Percentiles rank a stretch among this genome's conserved stretches.
phyloP scores from a whole-genome alignment of 2,113 vertebrate genomes.

The Ammospiza caudacuta region DNA sequence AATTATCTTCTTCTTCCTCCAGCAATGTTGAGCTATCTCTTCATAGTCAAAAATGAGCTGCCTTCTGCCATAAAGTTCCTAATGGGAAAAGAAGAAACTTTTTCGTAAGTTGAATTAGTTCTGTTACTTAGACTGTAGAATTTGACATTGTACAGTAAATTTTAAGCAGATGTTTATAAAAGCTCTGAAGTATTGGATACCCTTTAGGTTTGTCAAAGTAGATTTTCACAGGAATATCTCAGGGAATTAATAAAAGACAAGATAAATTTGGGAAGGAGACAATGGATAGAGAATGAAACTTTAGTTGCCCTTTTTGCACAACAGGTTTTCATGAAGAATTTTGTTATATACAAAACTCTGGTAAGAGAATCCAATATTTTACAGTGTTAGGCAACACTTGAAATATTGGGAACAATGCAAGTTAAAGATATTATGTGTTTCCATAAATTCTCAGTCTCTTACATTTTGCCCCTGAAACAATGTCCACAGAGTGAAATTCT shows the following conservation, averaged over 20 bases:
- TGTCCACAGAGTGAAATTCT: not conserved
- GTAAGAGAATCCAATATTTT: not conserved
- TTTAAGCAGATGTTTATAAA: not conserved
- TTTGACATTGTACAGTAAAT: not conserved
- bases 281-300: not conserved
- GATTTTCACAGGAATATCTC: not conserved
- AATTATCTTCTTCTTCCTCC: conserved; percentile 42
- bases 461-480: not conserved
- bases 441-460: not conserved
- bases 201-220: not conserved
- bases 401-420: not conserved
- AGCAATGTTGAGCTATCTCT: conserved; percentile 98
- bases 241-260: not conserved
- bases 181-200: not conserved
- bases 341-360: not conserved
- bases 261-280: not conserved
- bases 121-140: not conserved
- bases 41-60: conserved; percentile 96
- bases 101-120: conserved; percentile 70
- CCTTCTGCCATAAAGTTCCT: conserved; percentile 90
- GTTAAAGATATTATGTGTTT: not conserved
- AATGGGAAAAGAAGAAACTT: conserved; percentile 70
- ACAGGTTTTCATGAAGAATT: not conserved
- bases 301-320: not conserved
- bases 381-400: not conserved